Base-by-base conservation (phyloP, 2,888 invertebrate genomes). In the Caenorhabditis macrosperma region DNA sequence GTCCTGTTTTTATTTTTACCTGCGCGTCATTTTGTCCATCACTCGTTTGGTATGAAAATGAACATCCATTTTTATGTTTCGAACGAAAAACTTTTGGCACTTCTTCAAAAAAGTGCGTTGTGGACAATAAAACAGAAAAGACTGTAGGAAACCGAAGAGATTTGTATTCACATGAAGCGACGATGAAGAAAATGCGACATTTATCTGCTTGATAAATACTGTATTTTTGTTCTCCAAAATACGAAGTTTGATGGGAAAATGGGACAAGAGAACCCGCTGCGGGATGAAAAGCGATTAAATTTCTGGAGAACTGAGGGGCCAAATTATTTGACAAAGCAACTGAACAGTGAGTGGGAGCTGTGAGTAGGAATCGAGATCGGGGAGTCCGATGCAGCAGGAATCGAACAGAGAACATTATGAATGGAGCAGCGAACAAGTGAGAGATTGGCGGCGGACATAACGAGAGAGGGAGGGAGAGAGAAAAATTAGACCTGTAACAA, bases 81-180 rank as follows among this genome's bases (percentile, higher is more conserved):
- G 22, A 22, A 35, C 22, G 20, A 55, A 20, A 1, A 55, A 55
- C 33, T 54, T 38, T 54, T 55, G 55, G 55, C 55, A 20, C n/a
- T 35, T n/a, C 15, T 20, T 33, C 4, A 12, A 15, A 22, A 46
- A 1, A 20, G 5, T 52, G 15, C 38, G 28, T 1, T 52, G 26
- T 6, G 20, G 4, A 26, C 50, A 52, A 26, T 38, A 20, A 61
- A 30, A 41, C 12, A 17, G 35, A 38, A 50, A 61, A 61, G 61
- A 71, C 71, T 71, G 71, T 61, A 71, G 9, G 33, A n/a, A 71
- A 71, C 71, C 71, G 71, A 71, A 54, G 38, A 28, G 38, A 22
- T 22, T 35, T 35, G 41, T 26, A 61, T 61, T 61, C 61, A 44
- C 61, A 61, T 20, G 30, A 61, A 46, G 55, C 55, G 35, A 54